Percentiles rank a stretch among this genome's conserved stretches.
Evolutionary conservation across 2,113 vertebrate genomes (phyloP).

Genomic region (Lycaon pictus): DNA sequence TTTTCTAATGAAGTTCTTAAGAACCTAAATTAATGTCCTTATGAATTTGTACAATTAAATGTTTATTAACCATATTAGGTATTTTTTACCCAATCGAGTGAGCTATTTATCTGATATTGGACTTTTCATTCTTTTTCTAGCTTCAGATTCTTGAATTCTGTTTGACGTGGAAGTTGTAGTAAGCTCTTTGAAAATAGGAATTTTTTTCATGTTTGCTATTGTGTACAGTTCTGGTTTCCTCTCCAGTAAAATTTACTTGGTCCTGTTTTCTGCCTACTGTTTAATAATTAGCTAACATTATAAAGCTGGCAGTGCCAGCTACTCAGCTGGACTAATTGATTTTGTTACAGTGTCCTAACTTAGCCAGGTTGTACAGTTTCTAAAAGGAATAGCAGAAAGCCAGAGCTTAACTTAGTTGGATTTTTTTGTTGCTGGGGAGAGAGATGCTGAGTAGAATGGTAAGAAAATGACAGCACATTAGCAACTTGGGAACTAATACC

Average conservation of each 20-base stretch:
- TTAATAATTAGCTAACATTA: background rate
- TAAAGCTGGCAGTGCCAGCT: background rate
- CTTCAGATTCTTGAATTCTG: slow-evolving; percentile 15
- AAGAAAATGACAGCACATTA: background rate
- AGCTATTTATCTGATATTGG: background rate
- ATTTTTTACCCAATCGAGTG: background rate
- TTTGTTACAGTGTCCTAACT: slow-evolving; percentile 19
- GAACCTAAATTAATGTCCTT: slow-evolving; percentile 8
- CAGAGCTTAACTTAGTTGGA: background rate
- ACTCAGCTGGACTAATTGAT: background rate
- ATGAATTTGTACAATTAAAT: background rate
- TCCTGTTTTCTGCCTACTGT: background rate
- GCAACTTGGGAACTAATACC: background rate
- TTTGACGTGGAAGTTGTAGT: slow-evolving; percentile 14
- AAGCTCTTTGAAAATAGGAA: slow-evolving; percentile 19
- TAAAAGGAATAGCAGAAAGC: background rate
- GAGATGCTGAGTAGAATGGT: background rate
- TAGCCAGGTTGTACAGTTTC: background rate
- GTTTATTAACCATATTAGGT: slow-evolving; percentile 14
- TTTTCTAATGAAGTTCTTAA: background rate
- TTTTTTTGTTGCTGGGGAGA: background rate
- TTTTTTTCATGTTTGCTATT: background rate
- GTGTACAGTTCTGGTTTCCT: background rate
- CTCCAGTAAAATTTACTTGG: background rate
- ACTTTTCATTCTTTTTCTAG: background rate